Conservation (phyloP, 2,113 vertebrate genomes). For the Zapornia atra region DNA sequence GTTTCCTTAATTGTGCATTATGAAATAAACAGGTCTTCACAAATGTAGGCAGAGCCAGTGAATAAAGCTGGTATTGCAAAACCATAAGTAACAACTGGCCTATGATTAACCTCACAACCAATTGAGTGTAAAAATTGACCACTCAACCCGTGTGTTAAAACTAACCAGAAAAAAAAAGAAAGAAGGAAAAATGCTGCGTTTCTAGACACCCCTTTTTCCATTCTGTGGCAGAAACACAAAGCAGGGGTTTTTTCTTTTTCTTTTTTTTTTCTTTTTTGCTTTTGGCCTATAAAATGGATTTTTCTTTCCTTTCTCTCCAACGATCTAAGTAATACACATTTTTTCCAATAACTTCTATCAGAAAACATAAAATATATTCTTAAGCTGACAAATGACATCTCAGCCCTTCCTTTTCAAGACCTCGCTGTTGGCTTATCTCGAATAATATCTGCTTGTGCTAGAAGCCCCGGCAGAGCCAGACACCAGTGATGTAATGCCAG, state of each 20-base stretch:
- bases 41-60: slow-evolving; percentile 68
- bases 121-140: slow-evolving; percentile 76
- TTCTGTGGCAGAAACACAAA: background rate
- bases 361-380: background rate
- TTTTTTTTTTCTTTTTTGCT: background rate
- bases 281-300: background rate
- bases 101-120: slow-evolving; percentile 80
- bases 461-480: background rate
- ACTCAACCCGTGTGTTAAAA: slow-evolving; percentile 66
- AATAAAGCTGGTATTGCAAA: slow-evolving; percentile 75
- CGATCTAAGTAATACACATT: background rate
- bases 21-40: slow-evolving; percentile 75
- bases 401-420: background rate
- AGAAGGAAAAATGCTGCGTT: background rate
- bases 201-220: background rate
- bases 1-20: slow-evolving; percentile 76
- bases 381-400: background rate
- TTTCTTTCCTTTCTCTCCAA: background rate
- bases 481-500: slow-evolving; percentile 56
- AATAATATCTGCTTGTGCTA: background rate
- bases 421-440: background rate
- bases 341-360: background rate
- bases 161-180: background rate
- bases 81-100: slow-evolving; percentile 77
- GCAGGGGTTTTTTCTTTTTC: background rate